Evolutionary conservation across 2,113 vertebrate genomes (phyloP).

Genomic region (Paratilapia polleni): DNA sequence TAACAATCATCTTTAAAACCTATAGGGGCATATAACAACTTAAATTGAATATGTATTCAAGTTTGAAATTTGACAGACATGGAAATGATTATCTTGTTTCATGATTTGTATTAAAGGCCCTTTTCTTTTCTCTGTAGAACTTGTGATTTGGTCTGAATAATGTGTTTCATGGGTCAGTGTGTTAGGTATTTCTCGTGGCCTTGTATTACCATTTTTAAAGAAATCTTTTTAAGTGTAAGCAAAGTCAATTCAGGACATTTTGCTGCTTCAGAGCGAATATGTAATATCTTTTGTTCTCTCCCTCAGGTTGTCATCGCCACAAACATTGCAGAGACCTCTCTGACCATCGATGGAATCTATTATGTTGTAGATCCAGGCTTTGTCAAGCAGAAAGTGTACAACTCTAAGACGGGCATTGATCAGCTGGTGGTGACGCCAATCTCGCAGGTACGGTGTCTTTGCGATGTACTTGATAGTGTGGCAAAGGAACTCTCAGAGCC

Average conservation of each 20-base stretch:
- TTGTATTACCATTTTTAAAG: background rate
- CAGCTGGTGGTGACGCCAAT: conserved; percentile 98
- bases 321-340: conserved; percentile 96
- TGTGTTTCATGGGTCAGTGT: background rate
- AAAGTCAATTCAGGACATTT: background rate
- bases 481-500: background rate
- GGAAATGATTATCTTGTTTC: no score
- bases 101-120: fast-evolving
- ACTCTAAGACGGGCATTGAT: conserved; percentile 98
- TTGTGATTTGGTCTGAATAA: fast-evolving
- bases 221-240: no score
- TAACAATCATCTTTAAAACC: background rate
- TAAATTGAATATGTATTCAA: no score
- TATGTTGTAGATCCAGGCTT: conserved; percentile 98
- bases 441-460: conserved; percentile 85
- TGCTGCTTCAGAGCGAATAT: background rate
- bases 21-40: background rate
- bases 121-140: background rate
- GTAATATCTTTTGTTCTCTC: background rate
- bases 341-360: conserved; percentile 98
- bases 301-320: conserved; percentile 95
- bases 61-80: no score
- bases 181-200: background rate
- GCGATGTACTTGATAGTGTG: background rate
- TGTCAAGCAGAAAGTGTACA: conserved; percentile 98